phyloP scores from a whole-genome alignment of 1,140 invertebrate species.

The Saccostrea glomerata region DNA sequence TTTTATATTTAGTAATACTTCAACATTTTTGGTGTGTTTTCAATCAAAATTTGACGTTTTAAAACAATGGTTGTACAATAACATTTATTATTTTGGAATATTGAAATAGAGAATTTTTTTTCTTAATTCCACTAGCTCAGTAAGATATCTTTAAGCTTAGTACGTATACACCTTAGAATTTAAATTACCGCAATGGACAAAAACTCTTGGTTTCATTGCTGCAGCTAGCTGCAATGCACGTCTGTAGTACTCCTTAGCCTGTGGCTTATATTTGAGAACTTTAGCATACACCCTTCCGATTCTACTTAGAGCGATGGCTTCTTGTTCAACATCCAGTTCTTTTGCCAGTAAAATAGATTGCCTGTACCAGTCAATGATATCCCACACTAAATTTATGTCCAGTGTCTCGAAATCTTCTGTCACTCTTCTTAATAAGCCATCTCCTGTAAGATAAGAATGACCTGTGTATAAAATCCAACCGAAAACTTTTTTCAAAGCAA shows the following conservation, averaged over 20 bases:
- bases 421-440: slow-evolving; percentile 48
- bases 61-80: too few relatives aligned
- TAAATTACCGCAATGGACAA: slow-evolving; percentile 24
- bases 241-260: slow-evolving; percentile 57
- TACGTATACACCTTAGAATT: too few relatives aligned
- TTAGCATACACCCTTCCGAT: slow-evolving; percentile 59
- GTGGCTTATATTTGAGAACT: slow-evolving; percentile 59
- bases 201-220: slow-evolving; percentile 52
- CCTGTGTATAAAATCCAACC: too few relatives aligned
- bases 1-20: too few relatives aligned
- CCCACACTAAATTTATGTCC: slow-evolving; percentile 64
- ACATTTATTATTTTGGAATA: too few relatives aligned
- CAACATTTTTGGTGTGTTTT: too few relatives aligned
- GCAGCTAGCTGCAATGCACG: slow-evolving; percentile 57
- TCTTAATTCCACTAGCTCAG: too few relatives aligned
- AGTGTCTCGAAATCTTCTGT: slow-evolving; percentile 55
- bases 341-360: slow-evolving; percentile 54
- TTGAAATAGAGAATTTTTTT: too few relatives aligned
- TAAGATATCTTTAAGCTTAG: too few relatives aligned
- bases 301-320: slow-evolving; percentile 57
- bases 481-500: too few relatives aligned
- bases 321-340: slow-evolving; percentile 58
- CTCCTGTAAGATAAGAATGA: slow-evolving; percentile 42
- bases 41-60: too few relatives aligned
- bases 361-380: slow-evolving; percentile 66